Evolutionary conservation across 2,113 vertebrate genomes (phyloP).

Genomic region (Cyprinodon tularosa): DNA sequence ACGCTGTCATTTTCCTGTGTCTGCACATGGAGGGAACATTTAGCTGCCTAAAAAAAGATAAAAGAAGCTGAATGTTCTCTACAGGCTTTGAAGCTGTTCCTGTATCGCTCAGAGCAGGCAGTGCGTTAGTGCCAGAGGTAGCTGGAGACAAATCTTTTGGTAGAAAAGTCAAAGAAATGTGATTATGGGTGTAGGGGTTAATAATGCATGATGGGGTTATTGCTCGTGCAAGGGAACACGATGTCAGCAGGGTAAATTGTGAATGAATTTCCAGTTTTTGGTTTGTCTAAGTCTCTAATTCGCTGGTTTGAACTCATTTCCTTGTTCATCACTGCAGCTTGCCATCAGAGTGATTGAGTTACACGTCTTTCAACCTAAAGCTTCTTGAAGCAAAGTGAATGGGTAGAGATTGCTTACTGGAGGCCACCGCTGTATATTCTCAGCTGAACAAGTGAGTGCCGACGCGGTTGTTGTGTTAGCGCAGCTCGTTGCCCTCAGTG

Average conservation of each 20-base stretch:
- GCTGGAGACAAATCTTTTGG: not conserved
- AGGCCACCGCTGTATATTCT: slow-evolving; percentile 42
- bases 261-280: too few relatives aligned
- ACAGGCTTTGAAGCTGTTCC: not conserved
- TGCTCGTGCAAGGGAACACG: too few relatives aligned
- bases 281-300: not conserved
- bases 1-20: not conserved
- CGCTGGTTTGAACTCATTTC: slow-evolving; percentile 43
- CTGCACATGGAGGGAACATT: not conserved
- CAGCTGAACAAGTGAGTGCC: slow-evolving; percentile 17
- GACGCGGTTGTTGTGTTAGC: not conserved
- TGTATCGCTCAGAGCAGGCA: not conserved
- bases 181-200: too few relatives aligned
- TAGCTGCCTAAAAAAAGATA: not conserved
- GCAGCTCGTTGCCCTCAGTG: slow-evolving; percentile 2
- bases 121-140: not conserved
- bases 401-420: slow-evolving; percentile 7
- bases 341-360: slow-evolving; percentile 47
- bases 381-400: slow-evolving; percentile 12
- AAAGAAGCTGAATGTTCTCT: not conserved
- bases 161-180: not conserved
- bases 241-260: too few relatives aligned
- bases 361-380: slow-evolving; percentile 33
- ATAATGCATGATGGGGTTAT: too few relatives aligned
- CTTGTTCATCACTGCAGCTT: slow-evolving; percentile 44